Conservation (phyloP, 2,113 vertebrate species). For the Petroica traversi region DNA sequence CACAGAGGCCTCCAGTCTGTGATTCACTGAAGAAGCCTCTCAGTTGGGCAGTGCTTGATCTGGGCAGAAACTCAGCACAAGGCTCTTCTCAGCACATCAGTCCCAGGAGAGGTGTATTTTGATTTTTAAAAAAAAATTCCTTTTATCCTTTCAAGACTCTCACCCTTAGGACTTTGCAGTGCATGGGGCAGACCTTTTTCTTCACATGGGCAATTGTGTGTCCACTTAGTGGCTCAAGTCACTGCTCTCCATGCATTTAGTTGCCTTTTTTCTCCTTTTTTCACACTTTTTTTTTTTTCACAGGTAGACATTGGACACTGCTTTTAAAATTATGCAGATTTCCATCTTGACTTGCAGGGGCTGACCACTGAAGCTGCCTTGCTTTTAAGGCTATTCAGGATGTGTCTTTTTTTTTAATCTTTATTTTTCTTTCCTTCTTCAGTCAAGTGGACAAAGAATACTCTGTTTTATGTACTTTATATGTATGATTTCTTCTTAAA, state of each 20-base stretch:
- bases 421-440: background rate
- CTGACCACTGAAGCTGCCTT: background rate
- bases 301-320: background rate
- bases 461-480: slow-evolving; percentile 36
- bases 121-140: too few species aligned
- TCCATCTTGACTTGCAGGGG: background rate
- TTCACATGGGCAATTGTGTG: fast-evolving
- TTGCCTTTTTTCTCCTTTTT: background rate
- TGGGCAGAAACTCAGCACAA: background rate
- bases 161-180: background rate
- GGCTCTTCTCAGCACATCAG: background rate
- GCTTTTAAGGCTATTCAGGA: background rate
- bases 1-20: background rate
- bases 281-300: background rate
- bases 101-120: background rate
- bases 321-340: background rate
- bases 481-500: slow-evolving; percentile 47
- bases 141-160: background rate
- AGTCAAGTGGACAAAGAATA: slow-evolving; percentile 46
- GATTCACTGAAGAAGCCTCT: background rate
- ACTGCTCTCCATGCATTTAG: background rate
- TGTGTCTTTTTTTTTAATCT: background rate
- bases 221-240: background rate
- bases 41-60: background rate
- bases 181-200: background rate